Conservation (phyloP, 2,797 vertebrate genomes). For the Crenuchus spilurus region DNA sequence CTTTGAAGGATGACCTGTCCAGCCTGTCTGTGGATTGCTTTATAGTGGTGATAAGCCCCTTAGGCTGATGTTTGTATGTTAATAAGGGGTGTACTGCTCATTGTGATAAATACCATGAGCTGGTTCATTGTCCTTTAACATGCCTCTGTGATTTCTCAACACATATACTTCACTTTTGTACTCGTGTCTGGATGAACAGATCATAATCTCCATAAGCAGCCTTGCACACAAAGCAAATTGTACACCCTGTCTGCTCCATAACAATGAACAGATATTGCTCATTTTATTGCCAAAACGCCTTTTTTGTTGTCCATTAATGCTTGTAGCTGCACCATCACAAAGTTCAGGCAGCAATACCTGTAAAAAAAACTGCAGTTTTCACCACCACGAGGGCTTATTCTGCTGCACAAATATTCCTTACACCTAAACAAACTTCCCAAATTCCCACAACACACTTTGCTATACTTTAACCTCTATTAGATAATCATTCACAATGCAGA, state of each 20-base stretch:
- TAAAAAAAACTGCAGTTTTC: too few relatives aligned
- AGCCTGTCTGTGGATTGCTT: neutral
- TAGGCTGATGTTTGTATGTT: neutral
- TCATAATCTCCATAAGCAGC: neutral
- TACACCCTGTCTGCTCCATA: constrained; percentile 1
- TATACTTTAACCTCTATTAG: too few relatives aligned
- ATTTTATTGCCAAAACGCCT: too few relatives aligned
- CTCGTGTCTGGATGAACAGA: too few relatives aligned
- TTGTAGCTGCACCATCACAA: too few relatives aligned
- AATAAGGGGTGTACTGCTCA: neutral
- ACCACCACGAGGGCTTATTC: neutral
- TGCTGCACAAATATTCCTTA: neutral
- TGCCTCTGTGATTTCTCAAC: neutral
- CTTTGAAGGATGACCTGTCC: neutral
- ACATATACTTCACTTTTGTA: too few relatives aligned
- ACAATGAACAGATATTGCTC: too few relatives aligned
- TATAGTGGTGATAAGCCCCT: constrained; percentile 5
- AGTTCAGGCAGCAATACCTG: too few relatives aligned
- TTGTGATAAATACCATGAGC: neutral
- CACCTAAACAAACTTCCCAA: neutral
- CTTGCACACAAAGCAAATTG: neutral
- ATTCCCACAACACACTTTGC: neutral
- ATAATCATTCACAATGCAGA: too few relatives aligned
- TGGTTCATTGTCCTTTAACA: neutral
- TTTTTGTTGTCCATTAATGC: too few relatives aligned